These are phyloP conservation scores for Drosophila sturtevanti DNA, from an alignment of 1,140 invertebrate species.

Conservation along the genomic window DNA sequence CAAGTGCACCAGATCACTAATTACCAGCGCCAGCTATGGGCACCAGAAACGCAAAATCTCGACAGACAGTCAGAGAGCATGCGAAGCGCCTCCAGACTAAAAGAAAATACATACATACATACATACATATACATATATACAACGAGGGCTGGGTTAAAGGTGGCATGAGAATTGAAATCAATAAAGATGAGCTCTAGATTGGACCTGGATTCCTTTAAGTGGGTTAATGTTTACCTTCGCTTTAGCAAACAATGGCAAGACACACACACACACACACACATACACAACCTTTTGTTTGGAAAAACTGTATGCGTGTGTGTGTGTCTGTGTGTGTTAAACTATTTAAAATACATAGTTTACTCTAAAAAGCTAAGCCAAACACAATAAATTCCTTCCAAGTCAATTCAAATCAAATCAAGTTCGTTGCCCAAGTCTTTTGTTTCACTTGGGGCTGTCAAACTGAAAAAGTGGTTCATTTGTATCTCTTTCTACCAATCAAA, in stretches of 20 bases:
- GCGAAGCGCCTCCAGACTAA: constrained; percentile 34
- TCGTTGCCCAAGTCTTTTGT: constrained; percentile 35
- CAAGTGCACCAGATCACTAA: constrained; percentile 81
- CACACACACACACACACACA: constrained; percentile 3
- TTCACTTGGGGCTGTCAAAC: constrained; percentile 53
- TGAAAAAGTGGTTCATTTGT: constrained; percentile 78
- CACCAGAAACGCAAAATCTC: constrained; percentile 7
- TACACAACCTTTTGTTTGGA: too few species aligned
- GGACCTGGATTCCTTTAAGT: constrained; percentile 52
- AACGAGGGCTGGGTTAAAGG: constrained; percentile 37
- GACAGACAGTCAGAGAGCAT: neutral
- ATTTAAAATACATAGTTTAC: neutral
- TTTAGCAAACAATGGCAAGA: constrained; percentile 51
- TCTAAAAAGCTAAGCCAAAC: neutral
- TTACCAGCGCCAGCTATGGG: constrained; percentile 73
- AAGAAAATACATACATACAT: neutral
- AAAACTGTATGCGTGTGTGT: neutral
- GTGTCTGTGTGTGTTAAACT: neutral
- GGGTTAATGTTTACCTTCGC: constrained; percentile 64
- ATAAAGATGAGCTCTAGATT: constrained; percentile 76
- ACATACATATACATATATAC: too few species aligned
- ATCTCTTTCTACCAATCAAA: constrained; percentile 75
- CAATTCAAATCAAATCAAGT: constrained; percentile 17
- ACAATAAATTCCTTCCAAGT: neutral
- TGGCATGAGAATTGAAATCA: constrained; percentile 67